A percentile compares a stretch with the other conserved stretches of the same genome.
Evolutionary conservation across 1,140 invertebrate species (phyloP).

Genomic region (Reticulitermes speratus): DNA sequence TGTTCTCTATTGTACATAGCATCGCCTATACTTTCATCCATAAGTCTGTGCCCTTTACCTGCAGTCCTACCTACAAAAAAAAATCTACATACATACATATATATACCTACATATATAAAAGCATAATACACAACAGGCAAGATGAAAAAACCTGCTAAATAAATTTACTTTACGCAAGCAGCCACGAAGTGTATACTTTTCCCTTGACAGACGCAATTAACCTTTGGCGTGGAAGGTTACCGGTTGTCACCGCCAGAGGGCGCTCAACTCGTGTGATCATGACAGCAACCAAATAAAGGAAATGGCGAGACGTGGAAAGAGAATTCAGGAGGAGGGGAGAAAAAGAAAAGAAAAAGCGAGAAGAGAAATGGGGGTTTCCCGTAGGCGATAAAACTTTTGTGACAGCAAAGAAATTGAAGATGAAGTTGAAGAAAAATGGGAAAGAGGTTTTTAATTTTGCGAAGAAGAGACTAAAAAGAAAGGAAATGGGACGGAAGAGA

Average conservation of each 20-base stretch:
- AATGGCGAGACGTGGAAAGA: not conserved
- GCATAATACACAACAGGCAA: not conserved
- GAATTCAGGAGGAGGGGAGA: conserved; percentile 7
- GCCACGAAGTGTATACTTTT: conserved; percentile 15
- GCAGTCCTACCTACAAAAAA: too few relatives aligned
- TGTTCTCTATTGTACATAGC: not conserved
- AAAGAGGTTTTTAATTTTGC: conserved; percentile 15
- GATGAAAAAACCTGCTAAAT: conserved; percentile 29
- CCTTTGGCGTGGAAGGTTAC: conserved; percentile 4
- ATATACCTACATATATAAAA: too few relatives aligned
- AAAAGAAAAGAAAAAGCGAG: not conserved
- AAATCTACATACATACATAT: too few relatives aligned
- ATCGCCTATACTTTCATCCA: too few relatives aligned
- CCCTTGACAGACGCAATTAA: conserved; percentile 30
- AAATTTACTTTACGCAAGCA: conserved; percentile 16
- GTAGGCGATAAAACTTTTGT: conserved; percentile 32
- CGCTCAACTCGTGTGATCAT: conserved; percentile 1
- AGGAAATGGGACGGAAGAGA: too few relatives aligned
- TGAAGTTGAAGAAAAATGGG: conserved; percentile 31
- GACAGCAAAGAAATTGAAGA: conserved; percentile 34
- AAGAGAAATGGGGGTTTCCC: not conserved
- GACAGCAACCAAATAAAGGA: conserved; percentile 29
- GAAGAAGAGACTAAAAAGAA: not conserved
- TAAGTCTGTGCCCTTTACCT: too few relatives aligned
- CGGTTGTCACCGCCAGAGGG: conserved; percentile 23